Percentiles rank a stretch among this genome's conserved stretches.
These are phyloP conservation scores for Brachyptera putata DNA, from an alignment of 2,888 invertebrate species.

Conservation along the genomic window DNA sequence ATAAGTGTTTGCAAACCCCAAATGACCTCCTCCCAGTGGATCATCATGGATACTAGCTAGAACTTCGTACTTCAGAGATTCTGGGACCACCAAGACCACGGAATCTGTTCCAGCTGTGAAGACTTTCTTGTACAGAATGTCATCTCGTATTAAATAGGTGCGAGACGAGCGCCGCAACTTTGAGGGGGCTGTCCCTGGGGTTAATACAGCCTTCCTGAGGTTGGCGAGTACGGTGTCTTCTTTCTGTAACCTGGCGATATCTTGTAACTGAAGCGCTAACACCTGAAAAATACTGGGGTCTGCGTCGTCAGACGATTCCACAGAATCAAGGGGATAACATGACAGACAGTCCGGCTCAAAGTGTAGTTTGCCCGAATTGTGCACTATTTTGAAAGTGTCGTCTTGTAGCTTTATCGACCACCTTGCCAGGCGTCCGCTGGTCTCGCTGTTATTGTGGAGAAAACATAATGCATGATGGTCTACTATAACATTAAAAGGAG, in stretches of 20 bases:
- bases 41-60: conserved; percentile 31
- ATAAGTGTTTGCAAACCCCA: conserved; percentile 24
- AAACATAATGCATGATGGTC: conserved; percentile 1
- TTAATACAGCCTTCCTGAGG: neutral
- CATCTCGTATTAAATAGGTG: neutral
- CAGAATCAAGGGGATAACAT: neutral
- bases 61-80: conserved; percentile 24
- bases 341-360: neutral
- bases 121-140: conserved; percentile 7
- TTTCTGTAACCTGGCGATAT: too few relatives aligned
- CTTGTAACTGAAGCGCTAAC: too few relatives aligned
- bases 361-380: neutral
- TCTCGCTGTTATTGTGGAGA: neutral
- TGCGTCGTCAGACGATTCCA: neutral
- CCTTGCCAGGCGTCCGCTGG: neutral
- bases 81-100: conserved; percentile 25
- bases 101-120: neutral
- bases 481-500: neutral
- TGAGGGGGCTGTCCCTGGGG: neutral
- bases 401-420: neutral
- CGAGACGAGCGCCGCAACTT: neutral
- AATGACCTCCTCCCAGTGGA: conserved; percentile 25
- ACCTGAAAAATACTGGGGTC: too few relatives aligned
- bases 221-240: neutral
- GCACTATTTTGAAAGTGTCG: neutral